Conservation (phyloP, 2,797 vertebrate species). For the Xenopus petersii region DNA sequence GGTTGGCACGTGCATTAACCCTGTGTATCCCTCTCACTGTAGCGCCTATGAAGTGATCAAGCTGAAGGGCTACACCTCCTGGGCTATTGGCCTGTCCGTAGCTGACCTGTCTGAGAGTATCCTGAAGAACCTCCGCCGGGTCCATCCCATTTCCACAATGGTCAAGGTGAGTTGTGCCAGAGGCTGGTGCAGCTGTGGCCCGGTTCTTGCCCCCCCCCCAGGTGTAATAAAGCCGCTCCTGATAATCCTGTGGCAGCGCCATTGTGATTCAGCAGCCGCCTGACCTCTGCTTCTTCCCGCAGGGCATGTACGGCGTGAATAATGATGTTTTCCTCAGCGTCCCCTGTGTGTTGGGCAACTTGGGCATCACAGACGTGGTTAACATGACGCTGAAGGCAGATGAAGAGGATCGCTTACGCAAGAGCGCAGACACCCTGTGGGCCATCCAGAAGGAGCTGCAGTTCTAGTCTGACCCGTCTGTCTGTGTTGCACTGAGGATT, state of each 20-base stretch:
- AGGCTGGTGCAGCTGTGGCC: too few species aligned
- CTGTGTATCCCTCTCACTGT: conserved; percentile 68
- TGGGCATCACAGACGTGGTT: conserved; percentile 86
- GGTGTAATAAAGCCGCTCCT: too few species aligned
- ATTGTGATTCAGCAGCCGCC: too few species aligned
- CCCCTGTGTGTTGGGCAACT: conserved; percentile 85
- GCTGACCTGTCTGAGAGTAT: conserved; percentile 89
- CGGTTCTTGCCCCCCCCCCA: too few species aligned
- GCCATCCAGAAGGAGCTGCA: conserved; percentile 92
- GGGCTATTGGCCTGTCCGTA: conserved; percentile 95
- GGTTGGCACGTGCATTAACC: too few species aligned
- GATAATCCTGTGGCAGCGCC: too few species aligned
- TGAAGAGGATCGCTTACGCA: conserved; percentile 85
- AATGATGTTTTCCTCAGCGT: conserved; percentile 86
- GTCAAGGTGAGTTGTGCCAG: conserved; percentile 79
- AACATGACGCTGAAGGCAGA: conserved; percentile 89
- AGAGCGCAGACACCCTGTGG: conserved; percentile 94
- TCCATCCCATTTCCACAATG: conserved; percentile 90
- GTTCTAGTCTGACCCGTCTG: conserved; percentile 74
- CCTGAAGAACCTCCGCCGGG: conserved; percentile 86
- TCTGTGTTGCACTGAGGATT: too few species aligned
- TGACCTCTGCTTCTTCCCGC: conserved; percentile 13
- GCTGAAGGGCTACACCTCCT: conserved; percentile 96
- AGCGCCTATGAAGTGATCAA: conserved; percentile 96
- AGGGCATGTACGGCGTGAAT: conserved; percentile 91